Percentiles rank a stretch among this genome's conserved stretches.
These are phyloP conservation scores for Diadegma fenestrale DNA, from an alignment of 2,888 invertebrate genomes.

Conservation along the genomic window DNA sequence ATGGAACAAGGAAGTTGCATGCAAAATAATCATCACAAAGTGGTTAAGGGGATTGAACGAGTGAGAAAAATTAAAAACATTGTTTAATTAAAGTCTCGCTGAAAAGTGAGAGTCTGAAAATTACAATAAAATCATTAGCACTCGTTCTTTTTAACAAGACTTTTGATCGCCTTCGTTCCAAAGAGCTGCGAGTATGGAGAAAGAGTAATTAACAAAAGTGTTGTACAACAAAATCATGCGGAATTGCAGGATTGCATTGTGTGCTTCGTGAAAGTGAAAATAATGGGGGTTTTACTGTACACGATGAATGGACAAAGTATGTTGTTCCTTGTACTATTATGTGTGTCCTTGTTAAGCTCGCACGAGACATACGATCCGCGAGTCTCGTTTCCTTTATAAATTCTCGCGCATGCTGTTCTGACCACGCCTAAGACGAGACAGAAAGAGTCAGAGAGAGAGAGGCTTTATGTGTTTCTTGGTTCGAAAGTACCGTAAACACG, in stretches of 20 bases:
- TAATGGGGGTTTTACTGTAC: constrained; percentile 9
- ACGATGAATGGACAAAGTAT: not conserved
- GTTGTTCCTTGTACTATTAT: constrained; percentile 5
- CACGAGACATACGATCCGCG: constrained; percentile 19
- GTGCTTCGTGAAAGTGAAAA: constrained; percentile 17
- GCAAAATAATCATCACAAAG: constrained; percentile 44
- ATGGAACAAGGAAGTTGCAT: constrained; percentile 52
- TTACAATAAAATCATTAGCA: not conserved
- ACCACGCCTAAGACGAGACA: constrained; percentile 57
- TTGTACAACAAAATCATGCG: not conserved
- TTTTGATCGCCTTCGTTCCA: not conserved
- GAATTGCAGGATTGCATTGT: not conserved
- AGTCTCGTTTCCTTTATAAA: constrained; percentile 37
- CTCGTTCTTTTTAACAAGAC: not conserved
- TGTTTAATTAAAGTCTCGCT: not conserved
- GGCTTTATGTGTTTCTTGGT: constrained; percentile 57
- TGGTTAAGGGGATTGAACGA: constrained; percentile 49
- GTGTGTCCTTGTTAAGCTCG: constrained; percentile 43
- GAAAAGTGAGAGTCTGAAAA: constrained; percentile 10
- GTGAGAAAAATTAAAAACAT: not conserved
- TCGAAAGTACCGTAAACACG: constrained; percentile 72
- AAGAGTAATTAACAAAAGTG: not conserved
- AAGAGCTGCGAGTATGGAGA: not conserved
- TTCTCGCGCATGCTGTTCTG: constrained; percentile 37
- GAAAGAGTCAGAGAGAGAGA: constrained; percentile 49